Evolutionary conservation across 1,140 invertebrate species (phyloP), one percentile per base, ranked within the genome.

Genomic region (Macrobrachium nipponense): DNA sequence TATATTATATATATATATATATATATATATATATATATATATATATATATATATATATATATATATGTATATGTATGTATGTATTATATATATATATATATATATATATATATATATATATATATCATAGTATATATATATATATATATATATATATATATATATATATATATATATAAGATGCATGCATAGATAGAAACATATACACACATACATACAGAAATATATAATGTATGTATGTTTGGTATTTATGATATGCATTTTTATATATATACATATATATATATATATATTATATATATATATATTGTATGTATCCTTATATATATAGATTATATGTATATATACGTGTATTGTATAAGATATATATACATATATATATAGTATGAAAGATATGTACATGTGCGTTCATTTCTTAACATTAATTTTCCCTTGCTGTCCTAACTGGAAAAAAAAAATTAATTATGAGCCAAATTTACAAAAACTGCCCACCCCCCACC

Each of bases 1-100:
- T 70, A 70, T 70, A 70, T 70, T 27, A 70, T 70, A 70, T 70
- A 70, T 66, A 66, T 66, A 66, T 66, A 66, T 66, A 66, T 66
- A 8, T 66, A 66, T 66, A n/a, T 27, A 66, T 27, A 66, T 27
- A 66, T 27, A 66, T 66, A 5, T n/a, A 5, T 27, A 66, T 66
- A 66, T 27, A 66, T 66, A 66, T 66, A 5, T 27, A 8, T 66
- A 66, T 27, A 66, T 66, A 66, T 66, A 66, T 70, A 27, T 70
- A 70, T 70, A 27, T 70, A 70, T 70, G 5, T 27, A 70, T 70
- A 70, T 70, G 27, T 70, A 70, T 70, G 27, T 70, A 27, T 70
- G 5, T 27, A 27, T 27, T 20, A 0, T 70, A 5, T 70, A 70
- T 27, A 70, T 7, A 27, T 17, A 66, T 66, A 66, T 66, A n/a